Base-by-base conservation (phyloP, 2,113 vertebrate genomes). In the Rhipidura dahli region DNA sequence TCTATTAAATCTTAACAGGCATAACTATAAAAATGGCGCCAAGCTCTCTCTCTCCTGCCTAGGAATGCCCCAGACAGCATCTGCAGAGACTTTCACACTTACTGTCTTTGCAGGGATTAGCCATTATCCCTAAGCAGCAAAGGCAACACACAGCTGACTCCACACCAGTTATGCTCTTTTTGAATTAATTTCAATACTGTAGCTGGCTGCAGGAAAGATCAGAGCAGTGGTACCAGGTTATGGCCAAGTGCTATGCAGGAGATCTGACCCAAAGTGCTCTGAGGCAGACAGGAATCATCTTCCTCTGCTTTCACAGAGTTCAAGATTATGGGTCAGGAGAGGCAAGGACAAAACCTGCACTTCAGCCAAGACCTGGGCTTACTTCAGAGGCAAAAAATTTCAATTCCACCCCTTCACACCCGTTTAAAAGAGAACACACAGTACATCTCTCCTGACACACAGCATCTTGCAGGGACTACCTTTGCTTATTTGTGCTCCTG, bases 11-110 rank as follows among this genome's bases (percentile, higher is more conserved):
- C 96, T 97, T 98, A 98, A 98, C 97, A 97, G 97, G 97, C 97
- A 97, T 98, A 97, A 98, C 98, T 96, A 98, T 98, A 98, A 98
- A 98, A 98, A 98, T 98, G 98, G 98, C 97, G 98, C 98, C 98
- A 98, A 98, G 94, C 97, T 96, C 97, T 96, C 81, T 71, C 96
- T 81, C 96, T 96, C 94, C 94, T 93, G 93, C 95, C 91, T 79
- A 92, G 93, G 97, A 98, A 96, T 97, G 94, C 93, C 97, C 97
- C 97, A 94, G 97, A 97, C 96, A 97, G 95, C 97, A 96, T 95
- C 96, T 98, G 95, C 63, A 84, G 96, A 94, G 87, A 84, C 87
- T 98, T 97, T 96, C 96, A 97, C 96, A 94, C 88, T 95, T 97
- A 95, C 4, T 97, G 95, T 98, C 97, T 97, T 97, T 88, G 85